Conservation (phyloP, 2,113 vertebrate genomes). For the Clarias gariepinus region DNA sequence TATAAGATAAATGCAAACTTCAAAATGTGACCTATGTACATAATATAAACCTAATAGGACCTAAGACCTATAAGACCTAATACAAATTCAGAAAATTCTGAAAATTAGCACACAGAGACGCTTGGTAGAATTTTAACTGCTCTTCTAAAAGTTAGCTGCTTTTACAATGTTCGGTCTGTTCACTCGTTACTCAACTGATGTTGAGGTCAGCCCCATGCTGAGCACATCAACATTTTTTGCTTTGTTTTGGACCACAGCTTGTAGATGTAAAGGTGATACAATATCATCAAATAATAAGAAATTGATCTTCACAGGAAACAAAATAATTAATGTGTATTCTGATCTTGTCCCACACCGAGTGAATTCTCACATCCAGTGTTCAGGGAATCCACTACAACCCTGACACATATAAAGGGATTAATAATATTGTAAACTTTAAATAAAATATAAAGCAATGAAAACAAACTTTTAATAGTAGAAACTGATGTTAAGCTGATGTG, state of each 20-base stretch:
- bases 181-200: background rate
- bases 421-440: background rate
- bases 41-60: too few species aligned
- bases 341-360: background rate
- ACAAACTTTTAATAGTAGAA: background rate
- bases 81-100: too few species aligned
- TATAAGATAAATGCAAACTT: background rate
- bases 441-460: background rate
- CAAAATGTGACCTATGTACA: background rate
- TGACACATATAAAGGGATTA: background rate
- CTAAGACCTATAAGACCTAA: too few species aligned
- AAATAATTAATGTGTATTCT: background rate
- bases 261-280: background rate
- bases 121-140: background rate
- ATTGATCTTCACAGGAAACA: conserved; percentile 25
- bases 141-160: background rate
- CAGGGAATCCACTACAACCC: background rate
- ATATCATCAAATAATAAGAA: conserved; percentile 17
- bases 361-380: background rate
- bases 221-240: background rate
- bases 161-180: background rate
- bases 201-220: background rate
- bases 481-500: background rate
- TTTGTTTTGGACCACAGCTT: background rate
- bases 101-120: background rate